Evolutionary conservation across 2,888 invertebrate species (phyloP).

Genomic region (Eupithecia inturbata): DNA sequence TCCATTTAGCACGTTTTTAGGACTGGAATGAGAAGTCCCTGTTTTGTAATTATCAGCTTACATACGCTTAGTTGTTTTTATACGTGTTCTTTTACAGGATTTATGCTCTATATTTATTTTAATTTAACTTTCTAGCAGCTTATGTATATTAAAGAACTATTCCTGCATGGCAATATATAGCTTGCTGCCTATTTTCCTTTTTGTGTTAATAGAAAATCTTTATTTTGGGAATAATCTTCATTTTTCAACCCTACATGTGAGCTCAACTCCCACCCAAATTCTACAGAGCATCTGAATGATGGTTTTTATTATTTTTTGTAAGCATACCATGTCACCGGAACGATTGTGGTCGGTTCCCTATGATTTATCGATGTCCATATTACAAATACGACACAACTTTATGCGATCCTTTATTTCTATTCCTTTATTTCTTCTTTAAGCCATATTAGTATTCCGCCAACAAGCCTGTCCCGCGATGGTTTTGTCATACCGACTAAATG

Average conservation of each 20-base stretch:
- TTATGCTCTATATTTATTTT: not conserved
- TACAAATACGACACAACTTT: slow-evolving; percentile 84
- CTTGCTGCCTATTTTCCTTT: not conserved
- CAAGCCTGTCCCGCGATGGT: slow-evolving; percentile 79
- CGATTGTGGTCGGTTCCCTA: slow-evolving; percentile 83
- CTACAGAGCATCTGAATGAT: slow-evolving; percentile 80
- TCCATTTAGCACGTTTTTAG: not conserved
- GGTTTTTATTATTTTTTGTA: slow-evolving; percentile 82
- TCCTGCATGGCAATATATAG: not conserved
- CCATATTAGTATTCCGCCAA: slow-evolving; percentile 83
- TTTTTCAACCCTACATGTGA: slow-evolving; percentile 62
- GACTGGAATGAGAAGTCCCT: not conserved
- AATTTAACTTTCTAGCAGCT: not conserved
- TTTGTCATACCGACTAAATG: slow-evolving; percentile 84
- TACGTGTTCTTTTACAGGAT: not conserved
- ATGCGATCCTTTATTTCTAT: slow-evolving; percentile 83
- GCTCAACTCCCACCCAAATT: slow-evolving; percentile 78
- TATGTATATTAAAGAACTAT: not conserved
- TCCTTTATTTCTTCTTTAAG: slow-evolving; percentile 83
- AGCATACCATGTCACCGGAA: slow-evolving; percentile 82
- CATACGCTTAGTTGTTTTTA: not conserved
- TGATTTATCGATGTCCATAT: slow-evolving; percentile 84
- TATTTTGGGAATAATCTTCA: slow-evolving; percentile 1
- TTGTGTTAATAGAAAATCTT: not conserved
- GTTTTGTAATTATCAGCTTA: not conserved